Conservation (phyloP, 2,113 vertebrate genomes). For the Thermophis baileyi region DNA sequence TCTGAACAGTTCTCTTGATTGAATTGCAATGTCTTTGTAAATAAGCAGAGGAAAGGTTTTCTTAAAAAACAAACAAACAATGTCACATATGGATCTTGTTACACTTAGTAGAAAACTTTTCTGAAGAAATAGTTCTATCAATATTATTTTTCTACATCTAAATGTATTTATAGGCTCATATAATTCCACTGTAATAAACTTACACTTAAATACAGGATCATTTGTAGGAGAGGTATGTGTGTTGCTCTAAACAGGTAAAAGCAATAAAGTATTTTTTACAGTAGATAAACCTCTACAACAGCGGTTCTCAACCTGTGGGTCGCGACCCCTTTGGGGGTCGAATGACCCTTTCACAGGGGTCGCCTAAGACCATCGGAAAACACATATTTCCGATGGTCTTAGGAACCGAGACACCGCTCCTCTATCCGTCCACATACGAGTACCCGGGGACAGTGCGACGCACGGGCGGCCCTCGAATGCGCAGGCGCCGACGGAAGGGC, state of each 20-base stretch:
- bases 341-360: too few relatives aligned
- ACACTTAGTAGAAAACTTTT: slow-evolving; percentile 9
- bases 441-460: too few relatives aligned
- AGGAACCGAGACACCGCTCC: too few relatives aligned
- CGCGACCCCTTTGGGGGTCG: too few relatives aligned
- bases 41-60: slow-evolving; percentile 21
- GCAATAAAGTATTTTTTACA: not conserved
- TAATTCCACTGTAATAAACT: slow-evolving; percentile 30
- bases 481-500: too few relatives aligned
- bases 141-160: not conserved
- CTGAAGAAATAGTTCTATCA: slow-evolving; percentile 2
- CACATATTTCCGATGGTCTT: too few relatives aligned
- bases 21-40: not conserved
- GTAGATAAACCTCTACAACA: too few relatives aligned
- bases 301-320: too few relatives aligned
- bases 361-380: too few relatives aligned
- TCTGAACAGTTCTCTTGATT: slow-evolving; percentile 17
- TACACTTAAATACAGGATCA: slow-evolving; percentile 22
- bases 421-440: too few relatives aligned
- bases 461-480: too few relatives aligned
- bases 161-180: slow-evolving; percentile 37
- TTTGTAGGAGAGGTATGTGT: not conserved
- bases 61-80: slow-evolving; percentile 17
- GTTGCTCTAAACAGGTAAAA: not conserved
- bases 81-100: slow-evolving; percentile 12